Conservation (phyloP, 1,140 invertebrate genomes). For the Cydia strobilella region DNA sequence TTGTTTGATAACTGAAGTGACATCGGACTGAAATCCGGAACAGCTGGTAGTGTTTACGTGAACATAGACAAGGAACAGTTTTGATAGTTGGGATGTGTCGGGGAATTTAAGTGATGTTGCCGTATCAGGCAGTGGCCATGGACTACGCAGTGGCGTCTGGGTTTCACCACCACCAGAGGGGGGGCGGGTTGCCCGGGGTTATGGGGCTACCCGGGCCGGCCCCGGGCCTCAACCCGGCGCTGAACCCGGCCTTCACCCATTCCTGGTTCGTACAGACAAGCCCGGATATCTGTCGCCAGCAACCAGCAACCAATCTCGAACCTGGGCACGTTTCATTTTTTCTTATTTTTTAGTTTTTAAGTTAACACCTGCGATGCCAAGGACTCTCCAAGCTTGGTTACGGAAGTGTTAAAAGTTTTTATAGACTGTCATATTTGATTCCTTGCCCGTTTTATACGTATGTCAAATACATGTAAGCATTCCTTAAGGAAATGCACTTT, state of each 20-base stretch:
- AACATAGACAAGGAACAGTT: slow-evolving; percentile 49
- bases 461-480: not conserved
- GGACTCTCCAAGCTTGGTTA: not conserved
- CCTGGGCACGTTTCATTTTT: slow-evolving; percentile 91
- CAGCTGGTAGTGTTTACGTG: slow-evolving; percentile 37
- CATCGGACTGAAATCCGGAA: slow-evolving; percentile 48
- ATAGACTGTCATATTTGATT: not conserved
- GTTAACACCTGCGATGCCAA: slow-evolving; percentile 43
- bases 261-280: slow-evolving; percentile 94
- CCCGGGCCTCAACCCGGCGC: slow-evolving; percentile 70
- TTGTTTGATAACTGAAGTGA: slow-evolving; percentile 69
- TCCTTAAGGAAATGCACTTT: not conserved
- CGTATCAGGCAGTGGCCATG: slow-evolving; percentile 93
- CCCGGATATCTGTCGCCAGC: slow-evolving; percentile 89
- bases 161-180: slow-evolving; percentile 87
- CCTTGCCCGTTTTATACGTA: not conserved
- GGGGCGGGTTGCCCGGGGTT: slow-evolving; percentile 83
- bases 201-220: slow-evolving; percentile 81
- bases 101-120: slow-evolving; percentile 84
- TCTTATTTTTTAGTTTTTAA: slow-evolving; percentile 80
- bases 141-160: slow-evolving; percentile 89
- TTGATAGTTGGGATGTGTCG: slow-evolving; percentile 42
- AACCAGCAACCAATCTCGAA: slow-evolving; percentile 89
- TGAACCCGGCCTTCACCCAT: slow-evolving; percentile 88
- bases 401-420: slow-evolving; percentile 18